phyloP scores from a whole-genome alignment of 2,113 vertebrate genomes.

The Carlito syrichta region DNA sequence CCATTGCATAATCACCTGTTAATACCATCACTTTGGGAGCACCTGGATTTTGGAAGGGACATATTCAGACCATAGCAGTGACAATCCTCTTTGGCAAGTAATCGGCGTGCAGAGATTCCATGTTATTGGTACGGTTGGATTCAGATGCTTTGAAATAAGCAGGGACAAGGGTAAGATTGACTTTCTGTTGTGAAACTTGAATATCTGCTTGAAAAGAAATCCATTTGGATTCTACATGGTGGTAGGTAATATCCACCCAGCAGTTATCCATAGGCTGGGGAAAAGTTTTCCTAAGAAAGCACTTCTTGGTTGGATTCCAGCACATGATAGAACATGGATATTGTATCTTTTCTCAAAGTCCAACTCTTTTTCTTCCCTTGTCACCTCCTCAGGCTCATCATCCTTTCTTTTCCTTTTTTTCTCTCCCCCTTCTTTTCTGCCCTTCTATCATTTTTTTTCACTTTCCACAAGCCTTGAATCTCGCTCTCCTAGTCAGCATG shows the following conservation, averaged over 20 bases:
- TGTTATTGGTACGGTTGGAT: neutral
- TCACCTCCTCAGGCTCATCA: neutral
- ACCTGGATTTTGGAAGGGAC: neutral
- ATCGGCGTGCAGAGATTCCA: neutral
- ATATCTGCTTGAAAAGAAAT: neutral
- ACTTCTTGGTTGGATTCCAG: neutral
- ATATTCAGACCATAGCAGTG: neutral
- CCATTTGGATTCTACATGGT: neutral
- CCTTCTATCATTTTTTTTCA: neutral
- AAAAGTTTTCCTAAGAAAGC: neutral
- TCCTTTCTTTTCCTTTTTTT: neutral
- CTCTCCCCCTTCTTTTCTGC: neutral
- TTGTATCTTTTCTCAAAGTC: constrained; percentile 16
- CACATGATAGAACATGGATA: neutral
- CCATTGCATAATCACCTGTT: neutral
- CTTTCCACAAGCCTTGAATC: neutral
- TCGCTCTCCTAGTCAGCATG: neutral
- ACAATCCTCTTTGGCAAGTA: neutral
- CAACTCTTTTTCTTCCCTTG: neutral
- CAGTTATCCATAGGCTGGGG: neutral
- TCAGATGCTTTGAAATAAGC: neutral
- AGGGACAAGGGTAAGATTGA: neutral
- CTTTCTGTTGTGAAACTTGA: neutral
- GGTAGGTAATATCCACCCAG: neutral
- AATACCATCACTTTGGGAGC: neutral